These are phyloP conservation scores for Heliconius ismenius DNA, from an alignment of 2,888 invertebrate species.

Conservation along the genomic window DNA sequence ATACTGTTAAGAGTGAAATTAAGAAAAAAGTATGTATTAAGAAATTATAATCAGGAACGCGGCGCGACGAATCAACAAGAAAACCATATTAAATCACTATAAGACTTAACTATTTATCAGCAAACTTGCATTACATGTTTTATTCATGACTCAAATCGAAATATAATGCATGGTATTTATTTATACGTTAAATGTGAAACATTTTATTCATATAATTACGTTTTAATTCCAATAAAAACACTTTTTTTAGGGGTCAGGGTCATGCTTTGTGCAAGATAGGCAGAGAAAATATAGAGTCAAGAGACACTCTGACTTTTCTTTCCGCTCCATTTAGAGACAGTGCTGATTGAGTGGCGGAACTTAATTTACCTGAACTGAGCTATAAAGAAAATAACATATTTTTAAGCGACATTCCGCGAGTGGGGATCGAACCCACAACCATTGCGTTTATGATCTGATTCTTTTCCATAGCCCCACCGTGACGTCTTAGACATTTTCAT, in stretches of 20 bases:
- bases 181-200: neutral
- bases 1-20: too few relatives aligned
- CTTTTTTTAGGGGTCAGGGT: neutral
- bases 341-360: too few relatives aligned
- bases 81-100: neutral
- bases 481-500: too few relatives aligned
- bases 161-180: neutral
- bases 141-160: neutral
- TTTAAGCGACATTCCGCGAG: too few relatives aligned
- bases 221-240: neutral
- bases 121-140: neutral
- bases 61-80: slow-evolving; percentile 10
- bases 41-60: slow-evolving; percentile 1
- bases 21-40: neutral
- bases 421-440: too few relatives aligned
- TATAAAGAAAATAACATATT: too few relatives aligned
- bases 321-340: too few relatives aligned
- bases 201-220: neutral
- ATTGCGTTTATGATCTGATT: too few relatives aligned
- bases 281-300: neutral
- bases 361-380: too few relatives aligned
- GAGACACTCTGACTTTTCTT: neutral
- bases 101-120: slow-evolving; percentile 2
- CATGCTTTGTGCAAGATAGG: neutral
- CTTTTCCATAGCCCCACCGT: too few relatives aligned